Conservation (phyloP, 1,140 invertebrate genomes). For the Temnothorax nylanderi region DNA sequence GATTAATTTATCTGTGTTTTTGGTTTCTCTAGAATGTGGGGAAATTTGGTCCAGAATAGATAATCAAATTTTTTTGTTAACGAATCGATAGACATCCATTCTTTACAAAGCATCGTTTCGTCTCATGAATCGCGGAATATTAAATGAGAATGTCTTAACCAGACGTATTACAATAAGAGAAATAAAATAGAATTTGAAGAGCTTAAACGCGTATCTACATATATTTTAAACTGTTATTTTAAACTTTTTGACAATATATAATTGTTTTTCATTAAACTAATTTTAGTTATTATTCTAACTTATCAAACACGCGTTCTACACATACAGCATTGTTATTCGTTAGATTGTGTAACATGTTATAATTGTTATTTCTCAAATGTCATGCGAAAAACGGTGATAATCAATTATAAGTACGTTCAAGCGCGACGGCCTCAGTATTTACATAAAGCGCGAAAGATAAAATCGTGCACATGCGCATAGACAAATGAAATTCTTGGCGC, state of each 20-base stretch:
- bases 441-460: conserved; percentile 32
- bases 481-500: conserved; percentile 55
- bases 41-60: background rate
- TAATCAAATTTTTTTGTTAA: background rate
- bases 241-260: background rate
- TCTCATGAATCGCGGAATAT: background rate
- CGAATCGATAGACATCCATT: background rate
- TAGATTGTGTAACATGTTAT: background rate
- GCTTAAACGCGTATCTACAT: background rate
- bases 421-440: background rate
- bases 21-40: background rate
- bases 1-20: background rate
- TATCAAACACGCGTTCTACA: too few relatives aligned
- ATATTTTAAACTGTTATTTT: background rate
- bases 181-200: background rate
- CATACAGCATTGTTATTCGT: background rate
- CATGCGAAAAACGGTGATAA: background rate
- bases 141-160: background rate
- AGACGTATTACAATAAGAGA: background rate
- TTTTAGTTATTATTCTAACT: background rate
- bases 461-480: conserved; percentile 16
- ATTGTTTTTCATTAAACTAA: background rate
- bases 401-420: background rate
- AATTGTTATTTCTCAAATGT: conserved; percentile 28
- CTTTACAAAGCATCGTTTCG: background rate